Base-by-base conservation (phyloP, 2,113 vertebrate species). In the Anguilla japonica region DNA sequence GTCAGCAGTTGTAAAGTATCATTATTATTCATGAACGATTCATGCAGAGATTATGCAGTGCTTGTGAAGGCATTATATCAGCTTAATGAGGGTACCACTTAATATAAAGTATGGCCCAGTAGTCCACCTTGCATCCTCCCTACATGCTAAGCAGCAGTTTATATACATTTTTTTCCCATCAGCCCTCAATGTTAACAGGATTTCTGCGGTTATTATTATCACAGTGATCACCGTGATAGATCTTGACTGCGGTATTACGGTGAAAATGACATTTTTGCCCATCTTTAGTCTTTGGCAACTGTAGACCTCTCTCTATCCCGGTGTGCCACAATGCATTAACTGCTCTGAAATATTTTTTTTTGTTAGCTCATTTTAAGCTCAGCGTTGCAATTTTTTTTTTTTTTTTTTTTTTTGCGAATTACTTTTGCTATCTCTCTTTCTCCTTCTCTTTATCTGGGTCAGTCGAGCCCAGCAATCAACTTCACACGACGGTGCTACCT, bases 381-480 rank as follows among this genome's bases (percentile, higher is more conserved):
- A 41, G 13, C 79, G 29, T 80, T 80, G 34, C 40, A 0, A 0
- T 34, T 34, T 34, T 34, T 34, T 34, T 34, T 34, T 34, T 34
- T 34, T 34, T 34, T 34, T 20, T 4, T 80, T 41, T 40, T 80
- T 41, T 41, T 40, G 7, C 75, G 14, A 29, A 13, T 34, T 29
- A 29, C 26, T 75, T 3, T 41, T 41, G 60, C 53, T 84, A 18
- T 40, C 20, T 63, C 39, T 41, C 46, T 83, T 63, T 34, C 40
- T 34, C 11, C 78, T 26, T 63, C 43, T 75, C 50, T 43, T 6
- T 82, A 82, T 82, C 87, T 88, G 87, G 87, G 87, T 88, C 87
- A 85, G 41, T 46, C 50, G 22, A 82, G 84, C 87, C 80, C 41
- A 40, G 78, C 87, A 85, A 87, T 67, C 87, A 84, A 63, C 87